Evolutionary conservation across 2,113 vertebrate genomes (phyloP).

Genomic region (Polypterus bichir): DNA sequence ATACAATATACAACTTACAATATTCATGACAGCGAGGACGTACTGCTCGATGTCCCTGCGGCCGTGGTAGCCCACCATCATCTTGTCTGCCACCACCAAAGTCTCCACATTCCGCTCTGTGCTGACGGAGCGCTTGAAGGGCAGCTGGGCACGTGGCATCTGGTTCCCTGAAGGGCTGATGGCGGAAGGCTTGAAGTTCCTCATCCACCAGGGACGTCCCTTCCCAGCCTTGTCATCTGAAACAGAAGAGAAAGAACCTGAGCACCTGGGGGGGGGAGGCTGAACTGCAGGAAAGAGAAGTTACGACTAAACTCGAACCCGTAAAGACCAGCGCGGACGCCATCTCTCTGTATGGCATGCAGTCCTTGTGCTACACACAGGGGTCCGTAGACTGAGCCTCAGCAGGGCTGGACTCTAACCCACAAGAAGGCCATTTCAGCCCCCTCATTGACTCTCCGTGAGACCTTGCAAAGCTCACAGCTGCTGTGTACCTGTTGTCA

Average conservation of each 20-base stretch:
- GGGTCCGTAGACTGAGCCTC: too few species aligned
- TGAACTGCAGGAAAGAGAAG: accelerated
- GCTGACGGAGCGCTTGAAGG: slow-evolving; percentile 86
- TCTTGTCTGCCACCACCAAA: slow-evolving; percentile 91
- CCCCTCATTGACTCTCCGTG: too few species aligned
- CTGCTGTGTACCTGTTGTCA: too few species aligned
- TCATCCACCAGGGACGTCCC: slow-evolving; percentile 76
- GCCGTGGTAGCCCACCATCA: slow-evolving; percentile 97
- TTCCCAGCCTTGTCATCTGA: slow-evolving; percentile 88
- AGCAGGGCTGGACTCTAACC: too few species aligned
- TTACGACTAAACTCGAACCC: background rate
- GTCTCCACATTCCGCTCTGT: slow-evolving; percentile 93
- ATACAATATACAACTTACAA: slow-evolving; percentile 84
- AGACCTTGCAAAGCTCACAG: too few species aligned
- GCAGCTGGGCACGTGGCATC: slow-evolving; percentile 71
- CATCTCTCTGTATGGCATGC: too few species aligned
- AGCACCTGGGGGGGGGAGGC: too few species aligned
- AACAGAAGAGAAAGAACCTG: slow-evolving; percentile 3
- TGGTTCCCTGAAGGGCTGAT: slow-evolving; percentile 52
- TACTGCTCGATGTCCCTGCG: slow-evolving; percentile 95
- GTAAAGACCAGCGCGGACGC: background rate
- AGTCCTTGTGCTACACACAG: too few species aligned
- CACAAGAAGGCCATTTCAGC: too few species aligned
- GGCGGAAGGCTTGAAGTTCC: slow-evolving; percentile 68
- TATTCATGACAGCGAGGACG: slow-evolving; percentile 97